These are phyloP conservation scores for Muntiacus muntjak DNA, from an alignment of 2,113 vertebrate species.

Conservation along the genomic window DNA sequence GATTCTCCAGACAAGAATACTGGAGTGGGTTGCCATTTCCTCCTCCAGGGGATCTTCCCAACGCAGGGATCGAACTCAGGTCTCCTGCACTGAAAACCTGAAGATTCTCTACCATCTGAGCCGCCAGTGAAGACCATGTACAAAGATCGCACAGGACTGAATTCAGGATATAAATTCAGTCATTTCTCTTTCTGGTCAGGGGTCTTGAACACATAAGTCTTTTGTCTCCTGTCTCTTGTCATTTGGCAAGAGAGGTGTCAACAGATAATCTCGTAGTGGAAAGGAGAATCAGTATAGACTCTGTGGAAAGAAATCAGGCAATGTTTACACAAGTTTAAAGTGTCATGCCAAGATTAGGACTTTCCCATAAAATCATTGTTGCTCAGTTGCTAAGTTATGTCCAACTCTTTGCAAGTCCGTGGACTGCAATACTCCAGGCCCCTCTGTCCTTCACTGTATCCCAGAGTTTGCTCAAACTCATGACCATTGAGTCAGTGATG, in stretches of 20 bases:
- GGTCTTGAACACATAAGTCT: background rate
- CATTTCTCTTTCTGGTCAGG: background rate
- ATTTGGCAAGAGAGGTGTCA: background rate
- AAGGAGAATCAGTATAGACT: background rate
- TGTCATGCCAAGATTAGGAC: background rate
- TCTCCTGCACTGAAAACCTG: background rate
- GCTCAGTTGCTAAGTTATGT: background rate
- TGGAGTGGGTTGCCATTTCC: background rate
- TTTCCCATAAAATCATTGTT: background rate
- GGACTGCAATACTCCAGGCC: accelerated
- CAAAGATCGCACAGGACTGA: background rate
- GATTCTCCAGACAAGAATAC: background rate
- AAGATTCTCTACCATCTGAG: background rate
- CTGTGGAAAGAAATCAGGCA: background rate
- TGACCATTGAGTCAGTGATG: accelerated
- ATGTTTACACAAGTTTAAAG: background rate
- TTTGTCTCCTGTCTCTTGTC: too few relatives aligned
- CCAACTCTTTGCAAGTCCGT: background rate
- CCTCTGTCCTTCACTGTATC: background rate
- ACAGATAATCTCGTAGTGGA: background rate
- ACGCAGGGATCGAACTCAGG: accelerated
- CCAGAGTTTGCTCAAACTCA: background rate
- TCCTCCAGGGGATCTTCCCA: background rate
- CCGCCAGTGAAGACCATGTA: background rate
- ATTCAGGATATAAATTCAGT: background rate